Evolutionary conservation across 1,140 invertebrate genomes (phyloP).

Genomic region (Nilaparvata lugens): DNA sequence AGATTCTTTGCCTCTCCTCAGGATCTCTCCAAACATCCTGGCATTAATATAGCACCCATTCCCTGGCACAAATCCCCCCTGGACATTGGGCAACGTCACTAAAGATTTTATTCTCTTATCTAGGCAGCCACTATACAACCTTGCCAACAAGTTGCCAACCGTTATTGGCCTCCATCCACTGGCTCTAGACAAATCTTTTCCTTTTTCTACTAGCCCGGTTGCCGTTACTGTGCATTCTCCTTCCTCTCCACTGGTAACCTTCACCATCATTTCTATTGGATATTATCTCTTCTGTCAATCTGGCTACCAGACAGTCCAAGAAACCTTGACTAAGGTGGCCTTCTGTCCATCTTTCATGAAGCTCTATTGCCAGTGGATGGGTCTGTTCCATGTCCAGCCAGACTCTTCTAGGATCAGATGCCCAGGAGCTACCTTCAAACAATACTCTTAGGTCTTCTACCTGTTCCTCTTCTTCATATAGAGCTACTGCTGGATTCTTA

Average conservation of each 20-base stretch:
- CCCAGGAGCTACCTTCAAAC: too few relatives aligned
- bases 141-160: neutral
- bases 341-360: too few relatives aligned
- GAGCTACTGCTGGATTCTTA: too few relatives aligned
- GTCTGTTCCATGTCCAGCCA: too few relatives aligned
- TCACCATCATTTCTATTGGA: too few relatives aligned
- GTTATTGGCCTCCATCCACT: slow-evolving; percentile 4
- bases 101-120: neutral
- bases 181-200: neutral
- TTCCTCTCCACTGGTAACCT: neutral
- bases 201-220: neutral
- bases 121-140: neutral
- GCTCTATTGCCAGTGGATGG: too few relatives aligned
- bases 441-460: too few relatives aligned
- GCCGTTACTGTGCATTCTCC: neutral
- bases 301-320: too few relatives aligned
- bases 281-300: neutral
- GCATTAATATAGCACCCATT: neutral
- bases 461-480: too few relatives aligned
- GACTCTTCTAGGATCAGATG: too few relatives aligned
- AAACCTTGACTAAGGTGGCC: too few relatives aligned
- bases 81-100: neutral
- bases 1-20: too few relatives aligned
- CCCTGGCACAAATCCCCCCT: neutral
- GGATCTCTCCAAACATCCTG: neutral